Evolutionary conservation across 2,888 invertebrate species (phyloP).

Genomic region (Habroteleia sp.): DNA sequence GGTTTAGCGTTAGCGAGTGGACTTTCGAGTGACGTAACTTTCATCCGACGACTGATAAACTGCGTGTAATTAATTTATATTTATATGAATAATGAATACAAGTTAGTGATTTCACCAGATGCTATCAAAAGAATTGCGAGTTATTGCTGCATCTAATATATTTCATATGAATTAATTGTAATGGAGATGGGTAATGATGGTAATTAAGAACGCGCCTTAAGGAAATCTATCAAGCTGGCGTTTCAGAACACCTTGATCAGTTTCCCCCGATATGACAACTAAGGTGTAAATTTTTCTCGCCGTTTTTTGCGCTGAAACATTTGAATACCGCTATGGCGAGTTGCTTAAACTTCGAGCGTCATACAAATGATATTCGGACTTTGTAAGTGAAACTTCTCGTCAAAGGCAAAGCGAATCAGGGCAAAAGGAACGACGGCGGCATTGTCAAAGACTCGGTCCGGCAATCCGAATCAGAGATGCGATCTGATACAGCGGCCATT

Average conservation of each 20-base stretch:
- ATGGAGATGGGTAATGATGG: conserved; percentile 37
- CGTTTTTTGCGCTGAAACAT: conserved; percentile 1
- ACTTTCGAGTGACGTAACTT: conserved; percentile 57
- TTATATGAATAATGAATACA: conserved; percentile 55
- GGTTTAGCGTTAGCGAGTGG: conserved; percentile 37
- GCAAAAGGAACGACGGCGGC: conserved; percentile 72
- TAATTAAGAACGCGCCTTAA: conserved; percentile 52
- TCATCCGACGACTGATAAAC: conserved; percentile 45
- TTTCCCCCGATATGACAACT: conserved; percentile 11
- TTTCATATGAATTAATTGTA: conserved; percentile 43
- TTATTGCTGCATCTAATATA: conserved; percentile 38
- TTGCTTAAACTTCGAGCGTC: conserved; percentile 51
- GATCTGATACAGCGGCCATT: conserved; percentile 73
- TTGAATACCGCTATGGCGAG: conserved; percentile 42
- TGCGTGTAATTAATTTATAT: conserved; percentile 52
- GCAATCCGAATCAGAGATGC: conserved; percentile 74
- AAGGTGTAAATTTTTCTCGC: conserved; percentile 4
- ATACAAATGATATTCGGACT: conserved; percentile 51
- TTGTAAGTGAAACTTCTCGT: conserved; percentile 57
- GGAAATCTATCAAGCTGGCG: conserved; percentile 34
- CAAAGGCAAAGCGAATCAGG: conserved; percentile 51
- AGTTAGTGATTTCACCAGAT: conserved; percentile 44
- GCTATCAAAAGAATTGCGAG: conserved; percentile 26
- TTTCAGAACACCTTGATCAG: conserved; percentile 29
- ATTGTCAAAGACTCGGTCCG: conserved; percentile 74